phyloP scores from a whole-genome alignment of 1,140 invertebrate genomes.

The Rhizoglyphus robini region DNA sequence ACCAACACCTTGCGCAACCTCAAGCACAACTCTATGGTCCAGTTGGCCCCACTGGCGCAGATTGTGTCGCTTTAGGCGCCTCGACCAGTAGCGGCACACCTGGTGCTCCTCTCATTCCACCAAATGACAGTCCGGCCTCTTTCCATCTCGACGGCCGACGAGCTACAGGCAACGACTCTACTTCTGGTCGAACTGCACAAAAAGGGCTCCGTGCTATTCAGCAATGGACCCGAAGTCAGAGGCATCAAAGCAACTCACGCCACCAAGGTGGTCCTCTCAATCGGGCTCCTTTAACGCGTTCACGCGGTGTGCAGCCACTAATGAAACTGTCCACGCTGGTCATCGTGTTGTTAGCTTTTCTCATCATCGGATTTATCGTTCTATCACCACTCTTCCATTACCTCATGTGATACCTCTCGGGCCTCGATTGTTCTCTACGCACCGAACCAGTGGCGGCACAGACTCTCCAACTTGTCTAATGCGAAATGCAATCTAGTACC shows the following conservation, averaged over 20 bases:
- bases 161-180: neutral
- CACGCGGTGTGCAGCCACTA: slow-evolving; percentile 13
- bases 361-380: slow-evolving; percentile 27
- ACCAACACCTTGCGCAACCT: neutral
- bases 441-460: too few relatives aligned
- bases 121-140: neutral
- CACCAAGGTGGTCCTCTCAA: neutral
- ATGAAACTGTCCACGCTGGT: slow-evolving; percentile 22
- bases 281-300: neutral
- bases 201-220: slow-evolving; percentile 4
- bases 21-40: neutral
- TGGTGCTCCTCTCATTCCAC: neutral
- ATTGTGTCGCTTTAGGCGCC: neutral
- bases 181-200: neutral
- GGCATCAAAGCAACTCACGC: slow-evolving; percentile 14
- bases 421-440: neutral
- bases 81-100: neutral
- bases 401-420: slow-evolving; percentile 20
- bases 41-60: neutral
- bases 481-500: too few relatives aligned
- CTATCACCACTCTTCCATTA: slow-evolving; percentile 25
- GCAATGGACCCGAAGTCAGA: slow-evolving; percentile 17
- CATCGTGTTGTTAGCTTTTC: slow-evolving; percentile 22
- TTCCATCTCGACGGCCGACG: neutral
- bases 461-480: too few relatives aligned